Evolutionary conservation across 1,140 invertebrate genomes (phyloP).

Genomic region (Drosophila chauvacae): DNA sequence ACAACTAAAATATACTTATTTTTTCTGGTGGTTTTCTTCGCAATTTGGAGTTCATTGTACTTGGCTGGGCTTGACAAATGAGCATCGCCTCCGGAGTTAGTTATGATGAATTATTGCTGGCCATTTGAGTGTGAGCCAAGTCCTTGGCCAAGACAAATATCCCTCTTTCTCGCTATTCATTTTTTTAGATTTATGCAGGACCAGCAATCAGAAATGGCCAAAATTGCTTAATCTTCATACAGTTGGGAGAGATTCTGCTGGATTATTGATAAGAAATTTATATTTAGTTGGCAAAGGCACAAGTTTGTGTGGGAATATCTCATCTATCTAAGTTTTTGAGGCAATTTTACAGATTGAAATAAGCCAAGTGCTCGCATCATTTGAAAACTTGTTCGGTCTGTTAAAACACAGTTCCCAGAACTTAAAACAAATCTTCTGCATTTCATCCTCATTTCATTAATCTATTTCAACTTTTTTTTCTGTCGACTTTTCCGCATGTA

Average conservation of each 20-base stretch:
- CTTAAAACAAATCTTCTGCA: constrained; percentile 5
- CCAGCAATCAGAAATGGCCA: constrained; percentile 36
- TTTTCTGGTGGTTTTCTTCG: constrained; percentile 27
- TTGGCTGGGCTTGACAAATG: constrained; percentile 54
- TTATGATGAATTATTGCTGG: constrained; percentile 60
- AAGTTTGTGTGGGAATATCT: background rate
- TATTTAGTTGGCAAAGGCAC: constrained; percentile 2
- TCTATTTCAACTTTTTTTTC: constrained; percentile 31
- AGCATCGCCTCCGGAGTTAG: constrained; percentile 60
- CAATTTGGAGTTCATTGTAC: constrained; percentile 57
- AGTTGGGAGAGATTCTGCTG: background rate
- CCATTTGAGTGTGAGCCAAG: constrained; percentile 53
- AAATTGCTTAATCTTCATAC: constrained; percentile 28
- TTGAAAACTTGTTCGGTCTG: background rate
- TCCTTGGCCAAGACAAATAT: constrained; percentile 49
- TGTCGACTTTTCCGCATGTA: constrained; percentile 11
- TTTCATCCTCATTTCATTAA: constrained; percentile 44
- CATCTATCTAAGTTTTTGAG: background rate
- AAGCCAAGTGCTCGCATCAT: background rate
- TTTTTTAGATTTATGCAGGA: constrained; percentile 37
- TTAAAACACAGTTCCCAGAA: background rate
- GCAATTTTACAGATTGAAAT: background rate
- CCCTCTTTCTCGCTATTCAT: constrained; percentile 6
- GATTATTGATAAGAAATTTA: constrained; percentile 36
- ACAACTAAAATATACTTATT: constrained; percentile 8